Evolutionary conservation across 2,888 invertebrate genomes (phyloP), one percentile per base, ranked within the genome.

Genomic region (Yponomeuta sedellus): DNA sequence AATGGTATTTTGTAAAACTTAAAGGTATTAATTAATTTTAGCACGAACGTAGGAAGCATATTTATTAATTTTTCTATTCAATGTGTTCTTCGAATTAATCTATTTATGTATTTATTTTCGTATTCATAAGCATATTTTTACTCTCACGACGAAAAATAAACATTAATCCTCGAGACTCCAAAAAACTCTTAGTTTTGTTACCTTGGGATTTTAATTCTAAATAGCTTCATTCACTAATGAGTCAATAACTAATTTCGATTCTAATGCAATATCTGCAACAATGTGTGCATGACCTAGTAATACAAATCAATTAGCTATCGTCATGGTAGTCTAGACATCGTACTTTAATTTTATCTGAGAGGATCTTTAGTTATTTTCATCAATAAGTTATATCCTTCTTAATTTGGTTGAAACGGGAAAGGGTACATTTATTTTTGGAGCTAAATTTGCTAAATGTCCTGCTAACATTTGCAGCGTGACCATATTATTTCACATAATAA

Each of bases 1-100:
- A 44, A 11, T 61, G 61, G 63, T 63, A 39, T 10, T 39, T 62
- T 70, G 67, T 71, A 69, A 69, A 74, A 71, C 70, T 16, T 71
- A 73, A 67, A 68, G 71, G 39, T 62, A 39, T 63, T 65, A 58
- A 61, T 56, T 68, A 68, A 71, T 72, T 77, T 82, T 78, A 83
- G 78, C 79, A 82, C 81, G 44, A 79, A 79, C 73, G 74, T 79
- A 81, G 81, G 82, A 83, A 82, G 81, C 82, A 79, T 77, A 74
- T 74, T 70, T 61, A 61, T 25, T 61, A n/a, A 8, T 34, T 34
- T n/a, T 61, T 28, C 16, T 16, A 61, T 52, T 52, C 2, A 52
- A 52, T 52, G 44, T 52, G 44, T 52, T 12, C 16, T 16, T 52
- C 8, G 5, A 34, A 34, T 34, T 16, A 52, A 16, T 16, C 44